Base-by-base conservation (phyloP, 2,113 vertebrate species). In the Coreoperca whiteheadi region DNA sequence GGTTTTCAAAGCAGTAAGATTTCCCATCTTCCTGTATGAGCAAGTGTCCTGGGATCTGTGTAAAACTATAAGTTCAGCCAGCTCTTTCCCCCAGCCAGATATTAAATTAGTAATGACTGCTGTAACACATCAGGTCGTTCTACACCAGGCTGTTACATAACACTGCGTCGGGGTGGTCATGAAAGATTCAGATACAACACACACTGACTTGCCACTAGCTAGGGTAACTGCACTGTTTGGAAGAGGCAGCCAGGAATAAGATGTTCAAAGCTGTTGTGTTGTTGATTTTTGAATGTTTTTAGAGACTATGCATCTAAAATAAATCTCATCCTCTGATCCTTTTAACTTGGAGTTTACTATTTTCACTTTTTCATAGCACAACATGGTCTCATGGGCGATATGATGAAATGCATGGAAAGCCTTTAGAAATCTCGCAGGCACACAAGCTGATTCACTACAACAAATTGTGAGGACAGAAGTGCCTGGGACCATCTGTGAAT, bases 51-150 rank as follows among this genome's bases (percentile, higher is more conserved):
- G 81, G 70, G 84, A 85, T 82, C 57, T 64, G 54, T 51, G 53
- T 64, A 84, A 79, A 87, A 66, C 66, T 37, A 65, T 79, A 80
- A 57, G 60, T 79, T 79, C 39, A 46, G 23, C 21, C 61, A 37
- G 48, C 72, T 50, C 57, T 46, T 51, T 77, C 86, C 54, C 41
- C 54, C 67, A 79, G 81, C 78, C 72, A 88, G 69, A 80, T 8
- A 32, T 43, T 92, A 70, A 91, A 92, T 92, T 87, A 92, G 72
- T 91, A 66, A 91, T 85, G 66, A 64, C 76, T 77, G 69, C 86
- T 84, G 83, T 83, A 87, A 87, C 67, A 84, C 87, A 85, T 83
- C 88, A 67, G 72, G 70, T 69, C 65, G 41, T 73, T 79, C 72
- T 61, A 77, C 74, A 61, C 75, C 50, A 56, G 79, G 61, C 79